phyloP scores from a whole-genome alignment of 1,140 invertebrate genomes.

The Drosophila ercepeae region DNA sequence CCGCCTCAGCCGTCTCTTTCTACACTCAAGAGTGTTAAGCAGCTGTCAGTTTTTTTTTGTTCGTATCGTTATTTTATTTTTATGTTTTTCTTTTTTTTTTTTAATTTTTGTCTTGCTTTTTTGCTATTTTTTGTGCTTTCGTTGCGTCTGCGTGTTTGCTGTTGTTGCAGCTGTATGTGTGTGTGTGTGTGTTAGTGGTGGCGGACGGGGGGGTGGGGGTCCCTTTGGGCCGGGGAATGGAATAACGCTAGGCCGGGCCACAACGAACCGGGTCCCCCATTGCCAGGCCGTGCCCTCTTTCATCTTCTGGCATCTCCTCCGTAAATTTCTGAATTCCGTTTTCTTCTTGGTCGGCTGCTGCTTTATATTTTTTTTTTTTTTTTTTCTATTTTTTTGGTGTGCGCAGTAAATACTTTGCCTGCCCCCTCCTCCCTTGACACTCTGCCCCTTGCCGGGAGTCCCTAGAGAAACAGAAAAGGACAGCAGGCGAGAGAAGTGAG shows the following conservation, averaged over 20 bases:
- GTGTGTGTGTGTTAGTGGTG: neutral
- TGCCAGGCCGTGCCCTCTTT: slow-evolving; percentile 26
- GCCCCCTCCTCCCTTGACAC: neutral
- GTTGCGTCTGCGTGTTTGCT: slow-evolving; percentile 40
- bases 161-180: slow-evolving; percentile 18
- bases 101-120: slow-evolving; percentile 13
- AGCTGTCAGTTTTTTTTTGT: slow-evolving; percentile 37
- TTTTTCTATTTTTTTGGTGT: slow-evolving; percentile 50
- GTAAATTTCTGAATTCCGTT: slow-evolving; percentile 44
- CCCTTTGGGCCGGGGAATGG: slow-evolving; percentile 29
- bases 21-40: slow-evolving; percentile 38
- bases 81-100: neutral
- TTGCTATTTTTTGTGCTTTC: slow-evolving; percentile 12
- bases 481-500: too few species aligned
- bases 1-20: slow-evolving; percentile 17
- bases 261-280: slow-evolving; percentile 39
- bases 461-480: neutral
- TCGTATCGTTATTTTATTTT: slow-evolving; percentile 7
- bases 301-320: slow-evolving; percentile 44
- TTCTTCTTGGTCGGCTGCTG: slow-evolving; percentile 29
- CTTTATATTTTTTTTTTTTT: neutral
- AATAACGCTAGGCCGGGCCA: slow-evolving; percentile 31
- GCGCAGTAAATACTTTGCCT: slow-evolving; percentile 61
- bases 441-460: neutral
- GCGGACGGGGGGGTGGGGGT: neutral